Evolutionary conservation across 2,888 invertebrate genomes (phyloP).

Genomic region (Aphelenchoides bicaudatus): DNA sequence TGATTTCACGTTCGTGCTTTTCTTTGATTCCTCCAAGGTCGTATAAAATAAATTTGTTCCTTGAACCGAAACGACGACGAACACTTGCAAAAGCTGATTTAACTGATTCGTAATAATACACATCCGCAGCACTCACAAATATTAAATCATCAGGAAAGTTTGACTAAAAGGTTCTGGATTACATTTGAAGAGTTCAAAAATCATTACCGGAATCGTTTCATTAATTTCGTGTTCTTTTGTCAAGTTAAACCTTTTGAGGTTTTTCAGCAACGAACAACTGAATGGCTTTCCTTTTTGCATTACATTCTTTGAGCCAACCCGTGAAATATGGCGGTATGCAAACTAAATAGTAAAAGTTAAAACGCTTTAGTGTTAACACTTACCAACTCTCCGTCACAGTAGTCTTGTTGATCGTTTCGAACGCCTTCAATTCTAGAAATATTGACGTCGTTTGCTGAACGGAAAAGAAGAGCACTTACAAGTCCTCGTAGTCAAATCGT

Average conservation of each 20-base stretch:
- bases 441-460: neutral
- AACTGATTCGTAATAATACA: slow-evolving; percentile 15
- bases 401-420: too few species aligned
- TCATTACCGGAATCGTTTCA: slow-evolving; percentile 1
- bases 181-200: neutral
- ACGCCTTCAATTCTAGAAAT: neutral
- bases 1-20: slow-evolving; percentile 10
- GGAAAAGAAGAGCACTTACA: too few species aligned
- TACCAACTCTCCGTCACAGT: slow-evolving; percentile 11
- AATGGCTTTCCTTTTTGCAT: slow-evolving; percentile 12
- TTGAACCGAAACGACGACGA: slow-evolving; percentile 23
- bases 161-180: slow-evolving; percentile 14
- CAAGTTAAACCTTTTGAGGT: slow-evolving; percentile 11
- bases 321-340: slow-evolving; percentile 10
- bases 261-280: neutral
- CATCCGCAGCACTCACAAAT: slow-evolving; percentile 32
- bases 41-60: slow-evolving; percentile 27
- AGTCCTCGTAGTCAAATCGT: too few species aligned
- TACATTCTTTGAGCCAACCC: neutral
- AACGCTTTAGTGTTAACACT: neutral
- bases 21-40: slow-evolving; percentile 28
- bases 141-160: slow-evolving; percentile 20
- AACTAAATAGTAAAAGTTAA: slow-evolving; percentile 5
- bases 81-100: slow-evolving; percentile 28
- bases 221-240: slow-evolving; percentile 15